These are phyloP conservation scores for Xiphophorus maculatus DNA, from an alignment of 2,113 vertebrate species.

Conservation along the genomic window DNA sequence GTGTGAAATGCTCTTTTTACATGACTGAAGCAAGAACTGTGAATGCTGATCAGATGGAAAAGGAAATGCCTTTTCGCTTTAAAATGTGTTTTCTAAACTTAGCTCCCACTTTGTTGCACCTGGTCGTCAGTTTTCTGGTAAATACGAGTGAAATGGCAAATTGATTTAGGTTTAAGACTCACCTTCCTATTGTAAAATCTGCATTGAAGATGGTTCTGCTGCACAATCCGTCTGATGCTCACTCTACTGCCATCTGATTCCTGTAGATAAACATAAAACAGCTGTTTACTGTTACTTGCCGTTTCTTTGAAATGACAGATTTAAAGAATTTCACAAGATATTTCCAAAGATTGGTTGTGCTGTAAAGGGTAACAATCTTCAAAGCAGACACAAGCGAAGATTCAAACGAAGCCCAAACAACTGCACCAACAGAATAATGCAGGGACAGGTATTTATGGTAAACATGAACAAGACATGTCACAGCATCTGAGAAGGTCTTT, in stretches of 20 bases:
- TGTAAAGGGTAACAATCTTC: neutral
- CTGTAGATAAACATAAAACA: slow-evolving; percentile 69
- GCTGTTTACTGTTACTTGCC: slow-evolving; percentile 41
- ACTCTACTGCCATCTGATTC: slow-evolving; percentile 54
- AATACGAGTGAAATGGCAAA: neutral
- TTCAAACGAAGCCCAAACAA: slow-evolving; percentile 6
- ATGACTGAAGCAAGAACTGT: slow-evolving; percentile 5
- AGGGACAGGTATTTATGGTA: neutral
- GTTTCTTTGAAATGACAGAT: slow-evolving; percentile 52
- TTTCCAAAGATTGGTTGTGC: slow-evolving; percentile 21
- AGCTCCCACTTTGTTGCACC: neutral
- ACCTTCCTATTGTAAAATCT: slow-evolving; percentile 57
- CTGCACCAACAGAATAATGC: neutral
- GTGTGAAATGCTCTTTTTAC: slow-evolving; percentile 17
- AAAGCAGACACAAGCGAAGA: slow-evolving; percentile 7
- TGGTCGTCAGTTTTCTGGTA: neutral
- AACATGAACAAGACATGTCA: neutral
- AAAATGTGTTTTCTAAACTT: neutral
- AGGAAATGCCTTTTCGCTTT: neutral
- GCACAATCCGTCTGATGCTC: slow-evolving; percentile 42
- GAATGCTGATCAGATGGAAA: neutral
- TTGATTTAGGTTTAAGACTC: slow-evolving; percentile 35
- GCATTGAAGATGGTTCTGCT: slow-evolving; percentile 30
- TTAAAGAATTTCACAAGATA: slow-evolving; percentile 37
- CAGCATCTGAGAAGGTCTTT: no score